Evolutionary conservation across 1,140 invertebrate species (phyloP).

Genomic region (Drosophila parvula): DNA sequence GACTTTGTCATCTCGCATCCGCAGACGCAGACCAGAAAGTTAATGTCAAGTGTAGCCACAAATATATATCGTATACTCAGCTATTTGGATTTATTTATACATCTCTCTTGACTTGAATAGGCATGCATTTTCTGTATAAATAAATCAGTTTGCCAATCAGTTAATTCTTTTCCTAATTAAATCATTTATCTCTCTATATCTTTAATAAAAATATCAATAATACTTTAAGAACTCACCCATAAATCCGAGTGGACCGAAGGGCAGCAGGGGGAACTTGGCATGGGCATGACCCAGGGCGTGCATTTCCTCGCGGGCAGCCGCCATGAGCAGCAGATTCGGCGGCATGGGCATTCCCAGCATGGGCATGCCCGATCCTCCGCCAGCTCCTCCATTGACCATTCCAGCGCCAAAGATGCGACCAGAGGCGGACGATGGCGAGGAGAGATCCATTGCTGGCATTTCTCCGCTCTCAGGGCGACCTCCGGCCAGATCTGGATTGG

Average conservation of each 20-base stretch:
- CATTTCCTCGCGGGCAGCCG: slow-evolving; percentile 78
- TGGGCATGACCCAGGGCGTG: slow-evolving; percentile 69
- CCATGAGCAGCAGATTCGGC: slow-evolving; percentile 78
- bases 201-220: neutral
- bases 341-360: slow-evolving; percentile 75
- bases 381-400: slow-evolving; percentile 42
- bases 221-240: slow-evolving; percentile 72
- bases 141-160: neutral
- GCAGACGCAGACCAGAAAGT: slow-evolving; percentile 10
- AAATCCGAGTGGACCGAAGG: slow-evolving; percentile 92
- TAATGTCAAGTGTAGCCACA: slow-evolving; percentile 15
- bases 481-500: slow-evolving; percentile 49
- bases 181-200: neutral
- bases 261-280: slow-evolving; percentile 87
- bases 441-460: slow-evolving; percentile 72
- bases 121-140: neutral
- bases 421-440: slow-evolving; percentile 54
- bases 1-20: slow-evolving; percentile 73
- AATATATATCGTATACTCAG: neutral
- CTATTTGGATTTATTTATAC: slow-evolving; percentile 1
- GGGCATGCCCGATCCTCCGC: slow-evolving; percentile 38
- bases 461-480: slow-evolving; percentile 54
- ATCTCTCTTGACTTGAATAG: neutral
- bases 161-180: neutral
- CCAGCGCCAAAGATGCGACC: slow-evolving; percentile 54